These are phyloP conservation scores for Heliopora coerulea DNA, from an alignment of 92 coral and sea anemone genomes.

Conservation along the genomic window DNA sequence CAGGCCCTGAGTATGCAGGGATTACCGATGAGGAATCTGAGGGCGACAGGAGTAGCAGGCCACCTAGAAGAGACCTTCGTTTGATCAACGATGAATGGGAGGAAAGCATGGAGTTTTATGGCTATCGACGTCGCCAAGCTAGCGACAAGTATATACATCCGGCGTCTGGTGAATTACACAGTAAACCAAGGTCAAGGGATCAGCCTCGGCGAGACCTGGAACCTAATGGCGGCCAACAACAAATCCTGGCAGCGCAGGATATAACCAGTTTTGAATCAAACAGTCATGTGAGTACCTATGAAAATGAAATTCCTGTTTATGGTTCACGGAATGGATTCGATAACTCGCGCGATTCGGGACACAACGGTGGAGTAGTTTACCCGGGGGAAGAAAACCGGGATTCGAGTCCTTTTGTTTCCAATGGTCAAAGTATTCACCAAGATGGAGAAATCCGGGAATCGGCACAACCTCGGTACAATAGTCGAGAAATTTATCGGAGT, in stretches of 20 bases:
- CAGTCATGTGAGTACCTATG: not conserved
- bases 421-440: not conserved
- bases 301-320: not conserved
- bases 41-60: constrained; percentile 24
- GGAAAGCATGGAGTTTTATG: constrained; percentile 27
- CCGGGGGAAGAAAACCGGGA: not conserved
- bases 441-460: not conserved
- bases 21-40: constrained; percentile 29
- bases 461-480: not conserved
- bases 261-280: constrained; percentile 4
- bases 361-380: not conserved
- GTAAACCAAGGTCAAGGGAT: not conserved
- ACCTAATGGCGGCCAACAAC: not conserved
- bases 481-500: not conserved
- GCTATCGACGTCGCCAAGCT: constrained; percentile 3
- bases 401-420: not conserved
- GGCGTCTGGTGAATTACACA: not conserved
- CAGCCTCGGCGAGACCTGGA: not conserved
- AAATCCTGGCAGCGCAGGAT: constrained; percentile 12
- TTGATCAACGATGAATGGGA: not conserved
- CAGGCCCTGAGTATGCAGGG: constrained; percentile 30
- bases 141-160: not conserved
- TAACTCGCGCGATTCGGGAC: not conserved
- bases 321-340: not conserved
- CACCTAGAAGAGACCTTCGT: not conserved